phyloP scores from a whole-genome alignment of 1,140 invertebrate genomes.

The Lepidostoma basale region DNA sequence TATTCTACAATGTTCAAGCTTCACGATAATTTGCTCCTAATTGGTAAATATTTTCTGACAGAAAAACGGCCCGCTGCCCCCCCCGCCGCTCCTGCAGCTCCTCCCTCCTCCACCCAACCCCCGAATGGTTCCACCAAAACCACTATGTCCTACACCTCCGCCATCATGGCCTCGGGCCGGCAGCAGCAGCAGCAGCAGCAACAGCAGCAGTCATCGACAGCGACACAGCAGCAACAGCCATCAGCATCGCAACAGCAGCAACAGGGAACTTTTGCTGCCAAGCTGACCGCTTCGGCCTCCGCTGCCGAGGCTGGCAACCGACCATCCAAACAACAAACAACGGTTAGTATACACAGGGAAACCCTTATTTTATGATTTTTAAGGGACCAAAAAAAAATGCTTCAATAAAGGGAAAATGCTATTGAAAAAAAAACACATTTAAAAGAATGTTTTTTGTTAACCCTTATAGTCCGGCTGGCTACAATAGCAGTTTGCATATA shows the following conservation, averaged over 20 bases:
- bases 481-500: too few relatives aligned
- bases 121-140: slow-evolving; percentile 54
- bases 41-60: slow-evolving; percentile 36
- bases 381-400: background rate
- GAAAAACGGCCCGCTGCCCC: slow-evolving; percentile 52
- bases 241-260: slow-evolving; percentile 48
- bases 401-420: too few relatives aligned
- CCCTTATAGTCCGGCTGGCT: too few relatives aligned
- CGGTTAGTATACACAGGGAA: background rate
- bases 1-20: too few relatives aligned
- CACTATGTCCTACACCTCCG: slow-evolving; percentile 68
- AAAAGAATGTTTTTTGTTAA: too few relatives aligned
- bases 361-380: background rate
- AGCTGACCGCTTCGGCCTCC: slow-evolving; percentile 51
- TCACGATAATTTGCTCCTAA: too few relatives aligned
- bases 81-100: slow-evolving; percentile 48
- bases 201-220: slow-evolving; percentile 7
- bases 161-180: slow-evolving; percentile 64
- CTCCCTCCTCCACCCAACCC: slow-evolving; percentile 6
- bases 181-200: slow-evolving; percentile 37
- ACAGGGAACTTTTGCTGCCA: slow-evolving; percentile 67
- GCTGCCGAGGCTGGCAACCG: background rate
- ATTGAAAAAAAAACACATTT: too few relatives aligned
- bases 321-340: background rate
- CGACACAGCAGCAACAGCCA: background rate